Evolutionary conservation across 2,797 vertebrate genomes (phyloP).

Genomic region (Onychomys leucogaster): DNA sequence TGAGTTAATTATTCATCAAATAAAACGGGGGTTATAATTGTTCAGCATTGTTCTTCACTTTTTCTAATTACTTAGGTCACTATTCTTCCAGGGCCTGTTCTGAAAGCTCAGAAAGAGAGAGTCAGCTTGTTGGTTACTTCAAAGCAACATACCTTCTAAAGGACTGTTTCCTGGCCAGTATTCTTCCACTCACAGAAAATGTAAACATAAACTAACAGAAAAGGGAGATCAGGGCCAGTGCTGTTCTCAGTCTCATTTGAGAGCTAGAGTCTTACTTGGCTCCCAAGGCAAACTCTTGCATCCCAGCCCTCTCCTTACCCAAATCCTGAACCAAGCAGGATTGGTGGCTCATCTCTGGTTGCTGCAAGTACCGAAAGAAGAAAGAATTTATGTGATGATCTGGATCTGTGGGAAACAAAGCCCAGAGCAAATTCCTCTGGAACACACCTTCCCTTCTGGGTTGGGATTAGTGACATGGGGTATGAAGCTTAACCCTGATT

Average conservation of each 20-base stretch:
- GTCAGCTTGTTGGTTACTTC: neutral
- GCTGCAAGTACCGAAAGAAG: neutral
- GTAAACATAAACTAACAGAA: neutral
- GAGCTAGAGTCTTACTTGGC: neutral
- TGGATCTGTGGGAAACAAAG: constrained; percentile 41
- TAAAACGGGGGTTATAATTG: neutral
- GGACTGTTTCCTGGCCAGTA: neutral
- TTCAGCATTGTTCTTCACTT: neutral
- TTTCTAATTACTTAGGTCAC: neutral
- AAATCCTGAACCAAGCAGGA: neutral
- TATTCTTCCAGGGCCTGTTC: neutral
- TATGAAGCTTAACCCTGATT: neutral
- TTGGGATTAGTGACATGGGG: neutral
- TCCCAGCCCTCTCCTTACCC: neutral
- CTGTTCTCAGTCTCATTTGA: neutral
- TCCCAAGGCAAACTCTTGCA: neutral
- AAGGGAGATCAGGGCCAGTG: neutral
- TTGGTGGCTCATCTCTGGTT: neutral
- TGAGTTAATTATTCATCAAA: neutral
- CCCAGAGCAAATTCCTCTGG: neutral
- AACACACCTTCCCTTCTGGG: constrained; percentile 28
- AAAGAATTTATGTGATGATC: neutral
- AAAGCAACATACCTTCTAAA: neutral
- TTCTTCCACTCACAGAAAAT: constrained; percentile 4
- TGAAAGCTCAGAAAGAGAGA: neutral